phyloP scores from a whole-genome alignment of 2,888 invertebrate species.

The Molorchus minor region DNA sequence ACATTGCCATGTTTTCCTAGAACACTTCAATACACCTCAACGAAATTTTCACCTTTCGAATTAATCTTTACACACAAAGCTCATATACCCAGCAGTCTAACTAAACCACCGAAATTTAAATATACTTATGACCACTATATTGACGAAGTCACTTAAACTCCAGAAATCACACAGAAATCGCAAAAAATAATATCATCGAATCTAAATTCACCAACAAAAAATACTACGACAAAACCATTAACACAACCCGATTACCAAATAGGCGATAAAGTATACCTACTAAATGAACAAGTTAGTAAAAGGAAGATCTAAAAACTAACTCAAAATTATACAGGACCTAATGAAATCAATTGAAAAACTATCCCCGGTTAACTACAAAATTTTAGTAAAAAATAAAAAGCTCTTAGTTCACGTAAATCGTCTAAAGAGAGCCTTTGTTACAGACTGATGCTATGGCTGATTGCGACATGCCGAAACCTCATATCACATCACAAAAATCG shows the following conservation, averaged over 20 bases:
- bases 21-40: slow-evolving; percentile 8
- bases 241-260: slow-evolving; percentile 19
- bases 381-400: slow-evolving; percentile 30
- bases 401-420: slow-evolving; percentile 33
- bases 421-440: slow-evolving; percentile 35
- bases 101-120: slow-evolving; percentile 40
- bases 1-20: no score
- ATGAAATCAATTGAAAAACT: slow-evolving; percentile 27
- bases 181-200: slow-evolving; percentile 34
- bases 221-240: slow-evolving; percentile 40
- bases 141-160: slow-evolving; percentile 38
- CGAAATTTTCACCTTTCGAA: slow-evolving; percentile 22
- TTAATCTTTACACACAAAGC: slow-evolving; percentile 22
- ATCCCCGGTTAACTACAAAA: slow-evolving; percentile 29
- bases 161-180: slow-evolving; percentile 41
- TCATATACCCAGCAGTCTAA: slow-evolving; percentile 11
- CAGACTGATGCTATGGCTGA: slow-evolving; percentile 13
- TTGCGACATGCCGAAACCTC: neutral
- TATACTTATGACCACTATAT: slow-evolving; percentile 46
- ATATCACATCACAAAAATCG: slow-evolving; percentile 6
- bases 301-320: slow-evolving; percentile 33
- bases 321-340: slow-evolving; percentile 29
- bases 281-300: slow-evolving; percentile 22
- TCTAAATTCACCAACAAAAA: slow-evolving; percentile 41
- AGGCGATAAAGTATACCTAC: slow-evolving; percentile 28